Percentiles rank a stretch among this genome's conserved stretches.
Evolutionary conservation across 2,888 invertebrate genomes (phyloP).

Genomic region (Caenorhabditis macrosperma): DNA sequence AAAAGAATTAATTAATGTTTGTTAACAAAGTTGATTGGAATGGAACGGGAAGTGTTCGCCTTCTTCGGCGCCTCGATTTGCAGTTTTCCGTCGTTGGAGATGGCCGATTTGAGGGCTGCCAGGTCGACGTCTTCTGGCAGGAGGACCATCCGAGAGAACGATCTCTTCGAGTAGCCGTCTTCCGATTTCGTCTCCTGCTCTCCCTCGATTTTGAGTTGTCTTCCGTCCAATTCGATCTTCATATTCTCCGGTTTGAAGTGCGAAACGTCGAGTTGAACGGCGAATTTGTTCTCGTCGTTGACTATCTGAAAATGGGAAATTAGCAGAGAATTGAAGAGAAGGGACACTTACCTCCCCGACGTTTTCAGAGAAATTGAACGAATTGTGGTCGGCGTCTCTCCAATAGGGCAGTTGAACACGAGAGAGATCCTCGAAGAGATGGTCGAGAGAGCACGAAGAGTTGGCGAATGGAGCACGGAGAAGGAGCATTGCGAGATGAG

Average conservation of each 20-base stretch:
- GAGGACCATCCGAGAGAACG: constrained; percentile 26
- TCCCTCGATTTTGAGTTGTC: constrained; percentile 35
- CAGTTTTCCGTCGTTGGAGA: constrained; percentile 40
- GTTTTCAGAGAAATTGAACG: no score
- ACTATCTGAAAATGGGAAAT: constrained; percentile 31
- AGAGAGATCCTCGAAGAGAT: constrained; percentile 27
- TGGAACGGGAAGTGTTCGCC: constrained; percentile 9
- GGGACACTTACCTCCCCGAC: no score
- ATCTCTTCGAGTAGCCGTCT: constrained; percentile 35
- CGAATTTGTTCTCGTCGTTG: constrained; percentile 27
- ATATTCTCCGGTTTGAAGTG: constrained; percentile 41
- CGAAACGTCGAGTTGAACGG: constrained; percentile 36
- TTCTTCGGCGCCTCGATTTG: constrained; percentile 34
- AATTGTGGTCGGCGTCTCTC: constrained; percentile 34
- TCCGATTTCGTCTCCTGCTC: constrained; percentile 26
- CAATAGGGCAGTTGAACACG: constrained; percentile 39
- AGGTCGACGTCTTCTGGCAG: constrained; percentile 36
- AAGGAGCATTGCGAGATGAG: constrained; percentile 26
- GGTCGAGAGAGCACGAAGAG: constrained; percentile 7
- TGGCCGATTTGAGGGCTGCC: constrained; percentile 16
- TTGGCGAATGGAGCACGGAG: constrained; percentile 24
- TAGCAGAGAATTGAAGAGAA: no score
- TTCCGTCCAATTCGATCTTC: constrained; percentile 40
- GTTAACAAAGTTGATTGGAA: constrained; percentile 30
- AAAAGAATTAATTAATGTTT: constrained; percentile 22